phyloP scores from a whole-genome alignment of 2,888 invertebrate genomes.

The Slavum lentiscoides region DNA sequence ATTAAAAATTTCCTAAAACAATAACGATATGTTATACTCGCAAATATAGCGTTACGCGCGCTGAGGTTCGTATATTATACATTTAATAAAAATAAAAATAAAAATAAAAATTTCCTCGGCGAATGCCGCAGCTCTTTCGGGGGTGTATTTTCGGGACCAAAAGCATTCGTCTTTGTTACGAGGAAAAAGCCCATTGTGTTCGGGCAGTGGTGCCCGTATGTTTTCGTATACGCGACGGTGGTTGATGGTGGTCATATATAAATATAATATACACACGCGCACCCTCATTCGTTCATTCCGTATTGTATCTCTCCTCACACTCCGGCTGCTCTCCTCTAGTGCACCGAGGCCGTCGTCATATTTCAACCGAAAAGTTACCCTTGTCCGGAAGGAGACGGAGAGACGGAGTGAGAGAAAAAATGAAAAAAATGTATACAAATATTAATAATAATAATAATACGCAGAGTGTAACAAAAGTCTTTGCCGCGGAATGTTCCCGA shows the following conservation, averaged over 20 bases:
- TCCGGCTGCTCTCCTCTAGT: background rate
- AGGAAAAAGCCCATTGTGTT: slow-evolving; percentile 10
- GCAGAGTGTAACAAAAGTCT: no score
- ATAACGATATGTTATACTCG: no score
- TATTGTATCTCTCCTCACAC: background rate
- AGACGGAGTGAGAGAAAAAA: no score
- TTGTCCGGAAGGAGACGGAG: background rate
- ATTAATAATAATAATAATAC: background rate
- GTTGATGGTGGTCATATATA: no score
- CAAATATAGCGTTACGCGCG: no score
- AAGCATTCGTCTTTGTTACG: slow-evolving; percentile 42
- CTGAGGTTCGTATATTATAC: no score
- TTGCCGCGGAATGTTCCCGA: no score
- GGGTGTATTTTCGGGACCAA: background rate
- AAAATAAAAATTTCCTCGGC: no score
- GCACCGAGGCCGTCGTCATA: slow-evolving; percentile 10
- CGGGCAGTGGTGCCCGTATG: slow-evolving; percentile 30
- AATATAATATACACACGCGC: background rate
- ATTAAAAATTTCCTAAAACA: no score
- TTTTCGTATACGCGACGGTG: background rate
- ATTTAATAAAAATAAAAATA: no score
- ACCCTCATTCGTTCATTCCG: slow-evolving; percentile 18
- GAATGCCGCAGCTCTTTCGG: no score
- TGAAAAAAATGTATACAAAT: background rate
- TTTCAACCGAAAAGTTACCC: slow-evolving; percentile 45